Percentiles rank a stretch among this genome's conserved stretches.
phyloP scores from a whole-genome alignment of 1,140 invertebrate genomes.

The Bathynomus jamesi region DNA sequence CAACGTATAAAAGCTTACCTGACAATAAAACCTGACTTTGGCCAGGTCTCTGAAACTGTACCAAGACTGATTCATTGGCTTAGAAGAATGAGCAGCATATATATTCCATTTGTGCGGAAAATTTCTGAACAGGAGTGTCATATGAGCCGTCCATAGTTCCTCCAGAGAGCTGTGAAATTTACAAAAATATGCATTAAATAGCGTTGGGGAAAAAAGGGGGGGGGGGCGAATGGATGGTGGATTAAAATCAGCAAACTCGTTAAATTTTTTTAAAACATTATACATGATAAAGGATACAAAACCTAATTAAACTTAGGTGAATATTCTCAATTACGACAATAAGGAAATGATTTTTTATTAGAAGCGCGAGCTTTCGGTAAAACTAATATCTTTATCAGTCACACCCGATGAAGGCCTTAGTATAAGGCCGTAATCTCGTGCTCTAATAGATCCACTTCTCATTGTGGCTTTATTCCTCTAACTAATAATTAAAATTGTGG shows the following conservation, averaged over 20 bases:
- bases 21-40: constrained; percentile 18
- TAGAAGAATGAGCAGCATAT: background rate
- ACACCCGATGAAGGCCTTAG: too few species aligned
- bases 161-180: constrained; percentile 5
- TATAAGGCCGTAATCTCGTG: too few species aligned
- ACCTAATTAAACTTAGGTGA: too few species aligned
- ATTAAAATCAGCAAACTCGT: background rate
- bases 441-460: too few species aligned
- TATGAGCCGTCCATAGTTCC: constrained; percentile 8
- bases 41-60: constrained; percentile 4
- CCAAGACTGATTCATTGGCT: background rate
- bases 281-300: background rate
- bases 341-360: too few species aligned
- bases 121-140: constrained; percentile 14
- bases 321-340: too few species aligned
- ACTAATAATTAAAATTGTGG: too few species aligned
- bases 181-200: too few species aligned
- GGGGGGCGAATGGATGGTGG: background rate
- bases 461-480: too few species aligned
- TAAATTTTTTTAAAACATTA: background rate
- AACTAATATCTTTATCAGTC: too few species aligned
- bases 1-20: constrained; percentile 10
- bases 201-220: background rate
- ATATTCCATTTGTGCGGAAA: constrained; percentile 11
- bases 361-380: too few species aligned